A percentile compares a stretch with the other conserved stretches of the same genome.
These are phyloP conservation scores for Chrysemys picta DNA, from an alignment of 2,113 vertebrate genomes.

Conservation along the genomic window DNA sequence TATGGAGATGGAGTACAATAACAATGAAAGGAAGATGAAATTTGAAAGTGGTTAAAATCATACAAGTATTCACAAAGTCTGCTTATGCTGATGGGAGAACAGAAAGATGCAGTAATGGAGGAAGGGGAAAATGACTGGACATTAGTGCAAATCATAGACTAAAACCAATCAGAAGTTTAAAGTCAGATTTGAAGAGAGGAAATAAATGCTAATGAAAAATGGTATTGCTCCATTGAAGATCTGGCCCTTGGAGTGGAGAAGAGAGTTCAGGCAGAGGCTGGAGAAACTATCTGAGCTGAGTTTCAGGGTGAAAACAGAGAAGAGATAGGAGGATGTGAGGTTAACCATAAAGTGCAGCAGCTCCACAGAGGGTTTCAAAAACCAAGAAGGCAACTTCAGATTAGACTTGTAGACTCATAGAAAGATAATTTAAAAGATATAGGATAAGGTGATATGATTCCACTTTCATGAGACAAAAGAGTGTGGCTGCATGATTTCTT, in stretches of 20 bases:
- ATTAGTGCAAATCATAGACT: background rate
- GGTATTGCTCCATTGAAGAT: background rate
- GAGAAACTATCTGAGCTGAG: background rate
- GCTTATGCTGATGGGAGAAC: background rate
- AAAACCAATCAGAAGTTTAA: background rate
- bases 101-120: background rate
- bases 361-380: background rate
- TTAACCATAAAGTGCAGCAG: background rate
- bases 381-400: background rate
- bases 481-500: background rate
- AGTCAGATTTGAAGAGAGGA: background rate
- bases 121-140: background rate
- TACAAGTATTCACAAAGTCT: background rate
- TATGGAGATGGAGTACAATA: background rate
- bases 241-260: background rate
- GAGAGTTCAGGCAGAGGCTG: background rate
- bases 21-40: background rate
- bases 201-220: background rate
- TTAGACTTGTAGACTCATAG: background rate
- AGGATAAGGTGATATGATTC: background rate
- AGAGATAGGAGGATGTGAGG: background rate
- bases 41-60: background rate
- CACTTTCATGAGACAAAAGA: background rate
- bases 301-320: background rate
- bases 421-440: background rate